A percentile compares a stretch with the other conserved stretches of the same genome.
phyloP scores from a whole-genome alignment of 2,113 vertebrate species.

The Leiothrix lutea region DNA sequence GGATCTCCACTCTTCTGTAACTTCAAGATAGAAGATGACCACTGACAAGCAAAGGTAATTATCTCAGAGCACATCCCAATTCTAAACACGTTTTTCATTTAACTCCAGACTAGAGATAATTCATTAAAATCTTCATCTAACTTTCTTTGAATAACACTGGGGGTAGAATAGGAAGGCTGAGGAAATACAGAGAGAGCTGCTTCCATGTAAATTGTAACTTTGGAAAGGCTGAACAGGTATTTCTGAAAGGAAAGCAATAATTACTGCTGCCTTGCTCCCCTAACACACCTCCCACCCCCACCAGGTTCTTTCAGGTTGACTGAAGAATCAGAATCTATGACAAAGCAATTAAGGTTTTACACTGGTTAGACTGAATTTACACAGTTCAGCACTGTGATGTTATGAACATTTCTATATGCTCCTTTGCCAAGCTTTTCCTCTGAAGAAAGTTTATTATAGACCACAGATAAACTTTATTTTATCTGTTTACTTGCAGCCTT shows the following conservation, averaged over 20 bases:
- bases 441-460: background rate
- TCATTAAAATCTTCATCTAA: background rate
- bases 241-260: background rate
- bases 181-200: background rate
- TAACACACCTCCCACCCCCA: too few relatives aligned
- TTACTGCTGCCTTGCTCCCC: background rate
- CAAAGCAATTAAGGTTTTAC: background rate
- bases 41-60: background rate
- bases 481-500: background rate
- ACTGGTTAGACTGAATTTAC: background rate
- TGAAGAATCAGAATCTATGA: background rate
- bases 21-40: background rate
- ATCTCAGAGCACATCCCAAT: background rate
- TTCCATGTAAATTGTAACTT: background rate
- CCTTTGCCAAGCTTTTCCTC: background rate
- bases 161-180: background rate
- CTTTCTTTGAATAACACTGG: background rate
- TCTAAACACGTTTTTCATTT: background rate
- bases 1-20: background rate
- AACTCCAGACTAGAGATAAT: background rate
- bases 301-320: background rate
- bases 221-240: background rate
- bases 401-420: background rate
- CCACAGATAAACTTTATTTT: background rate
- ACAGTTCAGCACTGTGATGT: background rate